phyloP scores from a whole-genome alignment of 2,113 vertebrate genomes.

The Irena cyanogastra region DNA sequence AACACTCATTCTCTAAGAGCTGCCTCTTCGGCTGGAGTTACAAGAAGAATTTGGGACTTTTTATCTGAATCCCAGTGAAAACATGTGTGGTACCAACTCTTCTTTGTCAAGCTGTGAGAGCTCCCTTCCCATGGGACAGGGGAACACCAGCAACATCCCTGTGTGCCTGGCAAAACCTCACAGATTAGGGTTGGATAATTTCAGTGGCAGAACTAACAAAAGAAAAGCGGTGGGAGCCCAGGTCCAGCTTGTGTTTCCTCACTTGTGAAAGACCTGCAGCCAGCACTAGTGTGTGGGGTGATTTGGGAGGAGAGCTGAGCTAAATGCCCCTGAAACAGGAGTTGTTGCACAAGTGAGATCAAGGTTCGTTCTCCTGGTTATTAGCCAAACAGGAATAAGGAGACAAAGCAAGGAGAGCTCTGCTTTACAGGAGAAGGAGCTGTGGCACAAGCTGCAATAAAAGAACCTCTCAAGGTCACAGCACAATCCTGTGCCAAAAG shows the following conservation, averaged over 20 bases:
- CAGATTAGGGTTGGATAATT: not conserved
- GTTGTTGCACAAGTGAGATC: not conserved
- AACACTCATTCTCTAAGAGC: not conserved
- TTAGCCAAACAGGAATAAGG: not conserved
- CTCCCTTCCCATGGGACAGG: not conserved
- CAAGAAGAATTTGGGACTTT: not conserved
- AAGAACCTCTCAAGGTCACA: not conserved
- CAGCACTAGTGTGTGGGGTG: fast-evolving
- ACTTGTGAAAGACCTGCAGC: not conserved
- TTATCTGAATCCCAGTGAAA: not conserved
- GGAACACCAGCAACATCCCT: no score
- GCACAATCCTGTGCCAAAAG: not conserved
- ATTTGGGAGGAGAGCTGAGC: not conserved
- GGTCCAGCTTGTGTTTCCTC: not conserved
- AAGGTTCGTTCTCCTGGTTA: not conserved
- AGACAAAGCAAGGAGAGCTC: not conserved
- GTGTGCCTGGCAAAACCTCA: not conserved
- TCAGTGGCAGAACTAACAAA: not conserved
- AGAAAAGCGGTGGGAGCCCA: not conserved
- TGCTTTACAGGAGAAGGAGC: not conserved
- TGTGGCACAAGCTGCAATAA: not conserved
- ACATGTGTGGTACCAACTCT: fast-evolving
- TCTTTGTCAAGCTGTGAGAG: not conserved
- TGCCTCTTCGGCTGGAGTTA: not conserved
- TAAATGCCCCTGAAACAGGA: not conserved